These are phyloP conservation scores for Ceraclea dissimilis DNA, from an alignment of 2,888 invertebrate species.

Conservation along the genomic window DNA sequence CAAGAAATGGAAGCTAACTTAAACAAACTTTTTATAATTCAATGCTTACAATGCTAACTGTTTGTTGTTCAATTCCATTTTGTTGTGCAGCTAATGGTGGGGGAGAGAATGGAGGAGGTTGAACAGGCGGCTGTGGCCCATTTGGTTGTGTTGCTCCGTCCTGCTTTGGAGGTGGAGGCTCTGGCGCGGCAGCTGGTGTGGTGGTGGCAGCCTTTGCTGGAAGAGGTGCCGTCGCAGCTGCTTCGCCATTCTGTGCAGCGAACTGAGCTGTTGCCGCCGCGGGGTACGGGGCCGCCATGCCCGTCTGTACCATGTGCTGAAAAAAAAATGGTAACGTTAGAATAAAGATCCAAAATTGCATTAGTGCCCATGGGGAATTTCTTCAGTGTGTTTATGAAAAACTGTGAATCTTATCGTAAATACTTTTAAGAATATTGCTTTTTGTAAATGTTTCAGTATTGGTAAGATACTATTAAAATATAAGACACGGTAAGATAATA, in stretches of 20 bases:
- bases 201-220: slow-evolving; percentile 40
- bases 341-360: too few species aligned
- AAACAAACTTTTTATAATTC: too few species aligned
- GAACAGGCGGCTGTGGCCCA: slow-evolving; percentile 38
- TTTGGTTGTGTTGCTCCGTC: slow-evolving; percentile 45
- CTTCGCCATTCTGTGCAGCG: slow-evolving; percentile 44
- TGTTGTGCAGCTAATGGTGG: slow-evolving; percentile 27
- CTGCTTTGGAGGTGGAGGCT: slow-evolving; percentile 47
- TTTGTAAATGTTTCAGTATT: too few species aligned
- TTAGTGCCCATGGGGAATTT: too few species aligned
- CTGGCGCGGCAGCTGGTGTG: slow-evolving; percentile 38
- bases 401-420: too few species aligned
- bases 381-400: too few species aligned
- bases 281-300: slow-evolving; percentile 69
- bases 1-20: too few species aligned
- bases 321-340: slow-evolving; percentile 36
- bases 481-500: too few species aligned
- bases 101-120: slow-evolving; percentile 41
- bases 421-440: too few species aligned
- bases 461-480: too few species aligned
- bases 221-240: slow-evolving; percentile 41
- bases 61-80: slow-evolving; percentile 55
- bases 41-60: slow-evolving; percentile 35
- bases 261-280: slow-evolving; percentile 57
- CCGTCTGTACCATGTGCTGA: slow-evolving; percentile 92